These are phyloP conservation scores for Rhodinocichla rosea DNA, from an alignment of 2,113 vertebrate species.

Conservation along the genomic window DNA sequence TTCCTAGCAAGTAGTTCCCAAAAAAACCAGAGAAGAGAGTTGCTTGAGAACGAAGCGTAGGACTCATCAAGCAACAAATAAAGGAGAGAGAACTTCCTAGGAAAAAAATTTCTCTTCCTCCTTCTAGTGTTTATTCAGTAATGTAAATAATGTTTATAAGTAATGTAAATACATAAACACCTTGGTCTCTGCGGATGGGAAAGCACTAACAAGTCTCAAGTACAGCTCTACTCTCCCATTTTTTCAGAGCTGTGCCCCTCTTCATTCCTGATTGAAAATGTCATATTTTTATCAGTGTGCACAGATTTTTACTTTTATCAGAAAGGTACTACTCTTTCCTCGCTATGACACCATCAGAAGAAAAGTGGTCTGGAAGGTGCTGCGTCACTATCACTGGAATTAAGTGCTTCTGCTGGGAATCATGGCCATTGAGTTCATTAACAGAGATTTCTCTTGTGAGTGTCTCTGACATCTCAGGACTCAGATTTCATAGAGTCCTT, in stretches of 20 bases:
- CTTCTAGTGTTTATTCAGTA: neutral
- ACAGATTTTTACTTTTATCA: neutral
- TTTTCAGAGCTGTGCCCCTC: neutral
- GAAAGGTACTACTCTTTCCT: neutral
- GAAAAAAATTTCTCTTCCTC: neutral
- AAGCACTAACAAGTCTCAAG: neutral
- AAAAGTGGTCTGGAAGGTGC: neutral
- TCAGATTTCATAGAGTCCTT: neutral
- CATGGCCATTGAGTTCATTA: neutral
- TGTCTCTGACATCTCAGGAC: neutral
- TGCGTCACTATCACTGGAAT: neutral
- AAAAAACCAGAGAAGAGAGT: neutral
- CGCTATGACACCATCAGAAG: neutral
- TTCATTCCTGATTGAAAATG: neutral
- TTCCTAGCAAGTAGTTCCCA: neutral
- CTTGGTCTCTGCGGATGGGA: neutral
- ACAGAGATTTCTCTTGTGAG: neutral
- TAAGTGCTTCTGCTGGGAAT: neutral
- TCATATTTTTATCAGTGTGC: neutral
- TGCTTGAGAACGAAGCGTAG: neutral
- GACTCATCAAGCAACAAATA: neutral
- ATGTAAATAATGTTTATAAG: neutral
- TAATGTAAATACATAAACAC: neutral
- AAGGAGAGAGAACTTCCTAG: neutral
- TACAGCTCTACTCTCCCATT: neutral